phyloP scores from a whole-genome alignment of 2,888 invertebrate genomes.

The Pristionchus maxplancki region DNA sequence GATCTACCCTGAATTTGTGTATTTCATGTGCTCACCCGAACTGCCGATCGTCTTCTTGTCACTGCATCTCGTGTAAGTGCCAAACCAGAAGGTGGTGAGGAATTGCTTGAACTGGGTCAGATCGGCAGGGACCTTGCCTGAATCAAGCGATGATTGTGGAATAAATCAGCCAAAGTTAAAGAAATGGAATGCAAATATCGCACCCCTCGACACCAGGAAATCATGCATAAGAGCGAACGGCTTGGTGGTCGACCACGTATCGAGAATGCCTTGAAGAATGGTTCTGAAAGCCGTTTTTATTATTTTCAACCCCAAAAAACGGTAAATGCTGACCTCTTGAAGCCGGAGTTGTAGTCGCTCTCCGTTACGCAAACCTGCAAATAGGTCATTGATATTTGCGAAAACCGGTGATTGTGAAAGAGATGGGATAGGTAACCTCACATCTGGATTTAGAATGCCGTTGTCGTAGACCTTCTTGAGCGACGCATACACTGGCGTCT shows the following conservation, averaged over 20 bases:
- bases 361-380: slow-evolving; percentile 71
- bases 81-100: slow-evolving; percentile 74
- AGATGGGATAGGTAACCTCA: slow-evolving; percentile 43
- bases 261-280: slow-evolving; percentile 63
- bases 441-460: slow-evolving; percentile 68
- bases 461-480: slow-evolving; percentile 69
- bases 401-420: background rate
- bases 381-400: background rate
- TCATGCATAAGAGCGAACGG: slow-evolving; percentile 69
- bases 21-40: slow-evolving; percentile 62
- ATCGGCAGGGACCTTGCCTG: slow-evolving; percentile 56
- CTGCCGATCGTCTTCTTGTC: slow-evolving; percentile 61
- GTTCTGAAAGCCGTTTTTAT: background rate
- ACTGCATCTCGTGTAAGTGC: slow-evolving; percentile 73
- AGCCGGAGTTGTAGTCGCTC: slow-evolving; percentile 63
- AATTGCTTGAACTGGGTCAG: slow-evolving; percentile 63
- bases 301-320: too few species aligned
- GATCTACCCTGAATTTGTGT: too few species aligned
- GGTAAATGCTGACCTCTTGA: slow-evolving; percentile 63
- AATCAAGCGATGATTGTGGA: too few species aligned
- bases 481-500: slow-evolving; percentile 67
- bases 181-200: background rate
- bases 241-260: slow-evolving; percentile 62
- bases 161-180: too few species aligned
- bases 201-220: slow-evolving; percentile 65